Conservation (phyloP, 2,113 vertebrate species). For the human (Homo sapiens) region DNA sequence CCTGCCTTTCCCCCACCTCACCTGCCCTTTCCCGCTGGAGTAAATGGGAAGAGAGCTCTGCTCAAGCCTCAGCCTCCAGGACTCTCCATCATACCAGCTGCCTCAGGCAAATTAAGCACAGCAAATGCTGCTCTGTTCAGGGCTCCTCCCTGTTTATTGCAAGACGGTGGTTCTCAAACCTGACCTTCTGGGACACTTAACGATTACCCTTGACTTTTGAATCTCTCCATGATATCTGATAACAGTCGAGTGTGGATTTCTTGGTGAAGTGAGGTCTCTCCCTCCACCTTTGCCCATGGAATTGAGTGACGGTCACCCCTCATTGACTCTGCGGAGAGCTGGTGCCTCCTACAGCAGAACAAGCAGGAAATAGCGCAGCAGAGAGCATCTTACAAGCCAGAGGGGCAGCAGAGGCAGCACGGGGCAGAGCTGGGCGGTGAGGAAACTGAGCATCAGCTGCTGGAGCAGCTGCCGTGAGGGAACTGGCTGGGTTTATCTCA, state of each 20-base stretch:
- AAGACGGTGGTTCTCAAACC: neutral
- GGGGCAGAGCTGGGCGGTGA: accelerated
- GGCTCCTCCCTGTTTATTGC: no score
- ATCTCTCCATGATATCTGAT: neutral
- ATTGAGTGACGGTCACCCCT: accelerated
- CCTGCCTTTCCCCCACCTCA: neutral
- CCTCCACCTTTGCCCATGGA: neutral
- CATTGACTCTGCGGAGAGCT: neutral
- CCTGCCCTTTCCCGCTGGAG: accelerated
- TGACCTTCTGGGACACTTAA: no score
- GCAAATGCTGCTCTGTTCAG: neutral
- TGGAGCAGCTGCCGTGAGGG: accelerated
- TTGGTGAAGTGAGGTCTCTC: neutral
- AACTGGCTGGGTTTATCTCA: accelerated
- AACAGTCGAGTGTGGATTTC: neutral
- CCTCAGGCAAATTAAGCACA: neutral
- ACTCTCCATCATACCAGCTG: neutral
- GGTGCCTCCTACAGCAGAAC: accelerated
- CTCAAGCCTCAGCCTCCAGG: neutral
- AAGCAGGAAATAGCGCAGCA: no score
- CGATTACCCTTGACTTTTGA: neutral
- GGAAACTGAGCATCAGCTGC: accelerated
- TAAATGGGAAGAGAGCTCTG: accelerated
- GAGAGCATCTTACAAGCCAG: no score
- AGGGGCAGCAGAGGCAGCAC: accelerated